A percentile compares a stretch with the other conserved stretches of the same genome.
Conservation (phyloP, 2,888 invertebrate species). For the Epirrhoe tristata region DNA sequence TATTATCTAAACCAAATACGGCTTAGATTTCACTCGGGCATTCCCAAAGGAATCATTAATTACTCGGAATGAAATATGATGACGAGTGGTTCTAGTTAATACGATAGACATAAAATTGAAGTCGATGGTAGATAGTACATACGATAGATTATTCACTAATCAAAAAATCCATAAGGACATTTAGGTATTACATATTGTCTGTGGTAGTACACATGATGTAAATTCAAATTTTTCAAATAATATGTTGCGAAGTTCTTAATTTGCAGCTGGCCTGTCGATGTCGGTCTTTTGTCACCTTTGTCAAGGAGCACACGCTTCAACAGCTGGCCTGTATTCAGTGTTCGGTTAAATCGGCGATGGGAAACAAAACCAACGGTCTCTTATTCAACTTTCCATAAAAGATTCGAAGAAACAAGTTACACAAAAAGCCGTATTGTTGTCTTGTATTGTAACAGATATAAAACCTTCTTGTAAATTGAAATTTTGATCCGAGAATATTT, state of each 20-base stretch:
- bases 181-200: too few relatives aligned
- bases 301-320: constrained; percentile 30
- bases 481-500: background rate
- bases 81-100: too few relatives aligned
- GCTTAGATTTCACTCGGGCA: too few relatives aligned
- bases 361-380: constrained; percentile 37
- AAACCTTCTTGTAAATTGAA: background rate
- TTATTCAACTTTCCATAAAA: constrained; percentile 34
- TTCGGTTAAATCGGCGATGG: constrained; percentile 27
- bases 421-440: constrained; percentile 24
- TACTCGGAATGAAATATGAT: too few relatives aligned
- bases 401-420: constrained; percentile 31
- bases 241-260: constrained; percentile 43
- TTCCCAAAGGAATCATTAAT: too few relatives aligned
- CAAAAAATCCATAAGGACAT: too few relatives aligned
- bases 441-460: constrained; percentile 1
- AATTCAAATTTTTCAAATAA: too few relatives aligned
- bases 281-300: constrained; percentile 14
- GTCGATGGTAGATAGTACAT: too few relatives aligned
- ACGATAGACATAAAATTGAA: too few relatives aligned
- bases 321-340: constrained; percentile 29
- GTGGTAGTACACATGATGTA: too few relatives aligned
- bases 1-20: too few relatives aligned
- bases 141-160: too few relatives aligned
- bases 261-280: constrained; percentile 28